Evolutionary conservation across 2,888 invertebrate species (phyloP), one percentile per base, ranked within the genome.

Genomic region (Tubulanus polymorphus): DNA sequence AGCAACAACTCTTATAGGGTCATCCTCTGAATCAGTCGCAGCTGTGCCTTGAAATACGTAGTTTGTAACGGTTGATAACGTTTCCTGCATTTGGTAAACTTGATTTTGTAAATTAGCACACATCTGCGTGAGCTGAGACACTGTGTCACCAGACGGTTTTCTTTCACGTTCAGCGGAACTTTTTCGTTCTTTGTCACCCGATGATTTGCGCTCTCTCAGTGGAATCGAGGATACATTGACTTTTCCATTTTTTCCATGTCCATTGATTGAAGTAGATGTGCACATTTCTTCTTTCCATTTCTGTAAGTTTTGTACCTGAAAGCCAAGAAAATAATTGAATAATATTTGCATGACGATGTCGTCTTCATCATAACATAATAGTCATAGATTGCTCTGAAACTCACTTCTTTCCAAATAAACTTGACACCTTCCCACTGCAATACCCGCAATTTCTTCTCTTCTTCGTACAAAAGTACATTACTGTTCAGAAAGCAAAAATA

Each of bases 341-440:
- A 18, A 18, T 41, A 37, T 12, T 20, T 6, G 28, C 30, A 2
- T 25, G 26, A 3, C 23, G 18, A 10, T 35, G 35, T n/a, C 10
- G 35, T 35, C 10, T 12, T 35, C 35, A 12, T 10, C 12, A 35
- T 10, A n/a, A 35, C 35, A n/a, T 35, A 35, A n/a, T 35, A 10
- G 10, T 35, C 35, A 35, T 35, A 12, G 35, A 10, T 35, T 35
- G 35, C 35, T 35, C 12, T n/a, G n/a, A 26, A 15, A 45, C 59
- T 37, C 62, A 75, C 74, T 69, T 75, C 74, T 51, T 69, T 69
- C 67, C 73, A 73, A 5, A 76, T 58, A 52, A 68, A 63, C 53
- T 70, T 63, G 26, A 75, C 67, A 20, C 73, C 72, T 56, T 75
- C 75, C 57, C 75, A 63, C 56, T 75, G 75, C 35, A 75, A 60